Evolutionary conservation across 2,888 invertebrate species (phyloP).

Genomic region (Colostygia pectinataria): DNA sequence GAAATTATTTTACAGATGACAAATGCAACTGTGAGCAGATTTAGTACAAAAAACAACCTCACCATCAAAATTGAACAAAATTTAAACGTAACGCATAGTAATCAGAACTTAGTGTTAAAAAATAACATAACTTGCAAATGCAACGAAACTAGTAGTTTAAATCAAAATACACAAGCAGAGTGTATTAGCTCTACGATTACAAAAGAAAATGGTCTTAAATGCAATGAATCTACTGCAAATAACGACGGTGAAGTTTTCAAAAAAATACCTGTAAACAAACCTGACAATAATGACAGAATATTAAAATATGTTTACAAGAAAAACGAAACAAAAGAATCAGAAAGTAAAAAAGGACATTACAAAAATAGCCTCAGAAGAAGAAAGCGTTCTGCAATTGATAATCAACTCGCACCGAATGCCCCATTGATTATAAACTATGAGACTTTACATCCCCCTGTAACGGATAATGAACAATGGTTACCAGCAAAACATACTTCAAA

Average conservation of each 20-base stretch:
- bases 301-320: constrained; percentile 65
- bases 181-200: constrained; percentile 10
- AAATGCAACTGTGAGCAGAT: constrained; percentile 47
- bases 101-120: background rate
- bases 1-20: constrained; percentile 57
- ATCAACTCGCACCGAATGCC: constrained; percentile 38
- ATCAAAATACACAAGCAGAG: constrained; percentile 6
- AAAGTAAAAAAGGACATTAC: constrained; percentile 55
- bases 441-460: constrained; percentile 48
- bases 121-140: constrained; percentile 21
- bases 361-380: constrained; percentile 62
- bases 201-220: constrained; percentile 1
- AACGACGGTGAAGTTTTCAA: background rate
- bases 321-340: constrained; percentile 35
- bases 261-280: constrained; percentile 31
- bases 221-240: background rate
- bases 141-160: constrained; percentile 25
- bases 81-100: constrained; percentile 21
- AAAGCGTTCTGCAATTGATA: constrained; percentile 42
- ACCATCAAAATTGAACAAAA: constrained; percentile 15
- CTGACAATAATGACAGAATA: constrained; percentile 45
- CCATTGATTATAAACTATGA: constrained; percentile 60
- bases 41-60: constrained; percentile 29
- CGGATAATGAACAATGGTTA: constrained; percentile 37
- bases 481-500: constrained; percentile 40